Evolutionary conservation across 2,797 vertebrate genomes (phyloP).

Genomic region (Toxotes lorentzi): DNA sequence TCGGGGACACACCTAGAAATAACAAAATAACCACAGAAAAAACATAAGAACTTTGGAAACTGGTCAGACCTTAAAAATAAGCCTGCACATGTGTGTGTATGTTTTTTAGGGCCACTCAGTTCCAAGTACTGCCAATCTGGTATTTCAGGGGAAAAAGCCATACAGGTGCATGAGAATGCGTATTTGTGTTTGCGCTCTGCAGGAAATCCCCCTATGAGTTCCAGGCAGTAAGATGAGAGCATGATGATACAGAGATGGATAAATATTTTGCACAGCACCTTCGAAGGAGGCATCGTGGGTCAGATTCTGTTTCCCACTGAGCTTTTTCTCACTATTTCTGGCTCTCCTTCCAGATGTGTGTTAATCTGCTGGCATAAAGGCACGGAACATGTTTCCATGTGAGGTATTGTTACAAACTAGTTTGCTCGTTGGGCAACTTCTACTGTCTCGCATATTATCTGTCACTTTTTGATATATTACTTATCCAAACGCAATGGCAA

Average conservation of each 20-base stretch:
- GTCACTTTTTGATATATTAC: neutral
- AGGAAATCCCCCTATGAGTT: slow-evolving; percentile 26
- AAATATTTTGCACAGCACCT: slow-evolving; percentile 27
- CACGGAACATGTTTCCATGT: neutral
- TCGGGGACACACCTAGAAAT: slow-evolving; percentile 83
- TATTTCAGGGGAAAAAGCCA: neutral
- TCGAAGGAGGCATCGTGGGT: slow-evolving; percentile 12
- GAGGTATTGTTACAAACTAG: neutral
- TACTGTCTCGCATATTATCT: neutral
- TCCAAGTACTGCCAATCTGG: slow-evolving; percentile 12
- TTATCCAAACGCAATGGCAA: neutral
- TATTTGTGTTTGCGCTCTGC: slow-evolving; percentile 11
- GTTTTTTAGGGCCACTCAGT: neutral
- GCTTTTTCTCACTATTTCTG: slow-evolving; percentile 30
- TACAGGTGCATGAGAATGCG: neutral
- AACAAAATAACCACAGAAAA: slow-evolving; percentile 27
- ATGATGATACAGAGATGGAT: slow-evolving; percentile 15
- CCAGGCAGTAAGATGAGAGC: slow-evolving; percentile 4
- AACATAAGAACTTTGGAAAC: slow-evolving; percentile 2
- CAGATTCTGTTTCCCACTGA: slow-evolving; percentile 18
- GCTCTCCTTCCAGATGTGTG: slow-evolving; percentile 16
- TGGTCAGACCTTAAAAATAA: neutral
- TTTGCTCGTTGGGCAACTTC: neutral
- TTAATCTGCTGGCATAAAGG: neutral
- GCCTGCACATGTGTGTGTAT: neutral